Base-by-base conservation (phyloP, 1,140 invertebrate genomes). In the Macrobrachium rosenbergii region DNA sequence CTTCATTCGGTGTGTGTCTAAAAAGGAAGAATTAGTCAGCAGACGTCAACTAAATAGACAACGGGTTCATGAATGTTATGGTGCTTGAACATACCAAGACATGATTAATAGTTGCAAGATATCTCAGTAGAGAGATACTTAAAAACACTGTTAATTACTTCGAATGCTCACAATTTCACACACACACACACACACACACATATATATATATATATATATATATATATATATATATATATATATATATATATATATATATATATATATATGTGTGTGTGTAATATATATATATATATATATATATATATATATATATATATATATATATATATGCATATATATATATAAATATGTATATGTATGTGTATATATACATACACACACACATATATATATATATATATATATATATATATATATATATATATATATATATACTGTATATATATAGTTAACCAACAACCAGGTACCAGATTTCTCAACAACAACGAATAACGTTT, bases 221-320 rank as follows among this genome's bases (percentile, higher is more conserved):
- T 37, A 75, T 37, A 37, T 45, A 75, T 17, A 37, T 45, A 75
- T 37, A 75, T 17, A 75, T 75, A 75, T 75, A 75, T 75, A 75
- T 75, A 75, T 75, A 75, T 75, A 75, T 75, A 75, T 75, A 75
- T 75, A 77, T 45, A 77, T 45, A 77, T 45, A 77, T 21, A 43
- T 45, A 77, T 45, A 77, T 45, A 77, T 45, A 77, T 45, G 43
- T 45, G 43, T 45, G 43, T 45, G 43, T 45, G 43, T 8, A 23
- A 23, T 23, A 75, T 75, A 75, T 37, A 75, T 37, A 37, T 45
- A 75, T 17, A 37, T 45, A 75, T 37, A 75, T 17, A 21, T 52
- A 75, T 75, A 75, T 75, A 75, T 75, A 75, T 75, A 75, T 75
- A 75, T 75, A 75, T 75, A 75, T 75, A 75, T 75, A 75, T 75